Conservation (phyloP, 2,888 invertebrate genomes). For the Endotricha flammealis region DNA sequence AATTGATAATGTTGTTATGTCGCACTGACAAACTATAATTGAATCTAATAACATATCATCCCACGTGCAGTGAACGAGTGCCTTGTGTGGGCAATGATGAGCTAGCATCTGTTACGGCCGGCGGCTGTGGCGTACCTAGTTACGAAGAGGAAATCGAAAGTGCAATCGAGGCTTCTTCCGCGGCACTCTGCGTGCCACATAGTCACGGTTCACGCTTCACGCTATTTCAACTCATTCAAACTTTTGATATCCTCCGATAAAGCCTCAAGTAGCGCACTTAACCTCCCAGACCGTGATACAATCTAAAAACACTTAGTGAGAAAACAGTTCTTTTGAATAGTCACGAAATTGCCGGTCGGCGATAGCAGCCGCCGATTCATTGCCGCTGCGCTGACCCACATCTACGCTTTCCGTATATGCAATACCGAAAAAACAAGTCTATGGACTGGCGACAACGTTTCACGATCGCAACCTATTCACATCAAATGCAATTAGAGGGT, state of each 20-base stretch:
- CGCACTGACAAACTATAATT: background rate
- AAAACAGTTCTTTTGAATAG: constrained; percentile 45
- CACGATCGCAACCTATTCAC: constrained; percentile 57
- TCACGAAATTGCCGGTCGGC: constrained; percentile 32
- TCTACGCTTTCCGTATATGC: constrained; percentile 44
- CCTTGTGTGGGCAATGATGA: constrained; percentile 16
- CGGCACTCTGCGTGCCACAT: constrained; percentile 27
- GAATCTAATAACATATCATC: background rate
- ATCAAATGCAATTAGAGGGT: constrained; percentile 62
- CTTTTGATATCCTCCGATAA: background rate
- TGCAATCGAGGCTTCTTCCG: constrained; percentile 39
- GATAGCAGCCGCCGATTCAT: constrained; percentile 45
- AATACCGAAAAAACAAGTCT: constrained; percentile 38
- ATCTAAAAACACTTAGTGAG: constrained; percentile 24
- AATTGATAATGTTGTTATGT: background rate
- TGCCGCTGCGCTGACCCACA: constrained; percentile 48
- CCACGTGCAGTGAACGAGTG: constrained; percentile 12
- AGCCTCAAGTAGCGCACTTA: constrained; percentile 12
- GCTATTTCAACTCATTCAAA: constrained; percentile 7
- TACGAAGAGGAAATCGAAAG: constrained; percentile 50
- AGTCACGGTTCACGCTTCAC: constrained; percentile 28
- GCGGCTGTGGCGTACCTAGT: constrained; percentile 16
- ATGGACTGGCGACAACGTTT: constrained; percentile 46
- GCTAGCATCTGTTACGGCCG: constrained; percentile 17
- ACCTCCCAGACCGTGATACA: constrained; percentile 28